Percentiles rank a stretch among this genome's conserved stretches.
Evolutionary conservation across 2,797 vertebrate genomes (phyloP).

Genomic region (Sylvilagus floridanus): DNA sequence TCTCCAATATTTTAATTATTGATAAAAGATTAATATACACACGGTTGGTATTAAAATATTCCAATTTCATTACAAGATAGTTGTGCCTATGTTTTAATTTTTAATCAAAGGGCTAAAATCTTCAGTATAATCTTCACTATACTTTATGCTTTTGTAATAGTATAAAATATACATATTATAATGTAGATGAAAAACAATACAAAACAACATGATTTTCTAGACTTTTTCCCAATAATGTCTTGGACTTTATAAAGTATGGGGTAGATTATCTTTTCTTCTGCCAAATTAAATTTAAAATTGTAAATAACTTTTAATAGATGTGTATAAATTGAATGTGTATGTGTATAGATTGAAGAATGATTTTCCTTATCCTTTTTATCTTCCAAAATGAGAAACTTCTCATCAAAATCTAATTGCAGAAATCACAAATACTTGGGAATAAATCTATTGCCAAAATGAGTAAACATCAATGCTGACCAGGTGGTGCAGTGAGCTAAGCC

Average conservation of each 20-base stretch:
- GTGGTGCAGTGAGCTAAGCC: too few species aligned
- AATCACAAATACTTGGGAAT: neutral
- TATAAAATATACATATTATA: neutral
- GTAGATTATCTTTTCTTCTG: neutral
- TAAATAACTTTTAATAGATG: neutral
- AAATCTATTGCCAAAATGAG: neutral
- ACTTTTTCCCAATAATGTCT: neutral
- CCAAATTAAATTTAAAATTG: conserved; percentile 6
- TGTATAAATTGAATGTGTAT: neutral
- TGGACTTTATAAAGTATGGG: neutral
- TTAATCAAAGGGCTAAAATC: neutral
- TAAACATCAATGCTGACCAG: neutral
- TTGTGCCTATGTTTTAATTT: neutral
- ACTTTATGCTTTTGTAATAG: neutral
- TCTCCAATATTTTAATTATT: neutral
- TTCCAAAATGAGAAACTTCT: neutral
- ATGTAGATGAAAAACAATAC: neutral
- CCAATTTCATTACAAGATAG: neutral
- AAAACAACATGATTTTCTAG: neutral
- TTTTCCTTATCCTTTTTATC: neutral
- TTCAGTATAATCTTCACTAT: neutral
- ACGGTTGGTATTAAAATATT: neutral
- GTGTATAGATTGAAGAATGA: neutral
- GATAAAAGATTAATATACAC: neutral
- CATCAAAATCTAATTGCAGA: conserved; percentile 12